Evolutionary conservation across 2,797 vertebrate species (phyloP).

Genomic region (Acridotheres tristis): DNA sequence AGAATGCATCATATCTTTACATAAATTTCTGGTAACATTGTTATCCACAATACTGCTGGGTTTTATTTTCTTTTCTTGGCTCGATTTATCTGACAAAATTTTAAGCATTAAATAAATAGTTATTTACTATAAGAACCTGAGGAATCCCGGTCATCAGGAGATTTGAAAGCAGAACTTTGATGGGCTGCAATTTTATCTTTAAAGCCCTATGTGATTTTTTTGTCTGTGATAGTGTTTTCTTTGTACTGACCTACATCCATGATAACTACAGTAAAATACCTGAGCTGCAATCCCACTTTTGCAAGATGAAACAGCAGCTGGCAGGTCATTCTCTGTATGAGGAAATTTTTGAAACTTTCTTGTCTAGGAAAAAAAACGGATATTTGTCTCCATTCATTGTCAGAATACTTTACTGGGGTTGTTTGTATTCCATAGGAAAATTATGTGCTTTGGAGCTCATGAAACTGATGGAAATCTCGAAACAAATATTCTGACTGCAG

Average conservation of each 20-base stretch:
- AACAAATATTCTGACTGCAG: neutral
- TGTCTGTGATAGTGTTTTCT: neutral
- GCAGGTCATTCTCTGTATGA: neutral
- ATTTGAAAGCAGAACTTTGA: neutral
- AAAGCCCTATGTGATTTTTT: neutral
- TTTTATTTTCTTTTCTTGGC: neutral
- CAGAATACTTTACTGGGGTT: neutral
- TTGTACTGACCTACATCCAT: neutral
- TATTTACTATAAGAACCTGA: neutral
- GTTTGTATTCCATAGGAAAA: neutral
- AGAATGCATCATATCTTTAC: neutral
- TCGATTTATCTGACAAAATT: neutral
- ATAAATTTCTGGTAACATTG: neutral
- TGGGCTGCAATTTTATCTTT: neutral
- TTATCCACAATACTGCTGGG: neutral
- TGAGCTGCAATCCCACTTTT: neutral
- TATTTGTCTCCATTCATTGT: neutral
- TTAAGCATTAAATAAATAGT: neutral
- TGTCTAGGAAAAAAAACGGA: neutral
- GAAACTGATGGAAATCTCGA: neutral
- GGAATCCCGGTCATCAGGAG: neutral
- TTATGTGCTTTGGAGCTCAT: neutral
- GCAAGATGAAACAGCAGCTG: neutral
- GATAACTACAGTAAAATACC: neutral
- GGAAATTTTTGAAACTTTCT: neutral